A percentile compares a stretch with the other conserved stretches of the same genome.
Evolutionary conservation across 2,113 vertebrate species (phyloP).

Genomic region (Platysteira castanea): DNA sequence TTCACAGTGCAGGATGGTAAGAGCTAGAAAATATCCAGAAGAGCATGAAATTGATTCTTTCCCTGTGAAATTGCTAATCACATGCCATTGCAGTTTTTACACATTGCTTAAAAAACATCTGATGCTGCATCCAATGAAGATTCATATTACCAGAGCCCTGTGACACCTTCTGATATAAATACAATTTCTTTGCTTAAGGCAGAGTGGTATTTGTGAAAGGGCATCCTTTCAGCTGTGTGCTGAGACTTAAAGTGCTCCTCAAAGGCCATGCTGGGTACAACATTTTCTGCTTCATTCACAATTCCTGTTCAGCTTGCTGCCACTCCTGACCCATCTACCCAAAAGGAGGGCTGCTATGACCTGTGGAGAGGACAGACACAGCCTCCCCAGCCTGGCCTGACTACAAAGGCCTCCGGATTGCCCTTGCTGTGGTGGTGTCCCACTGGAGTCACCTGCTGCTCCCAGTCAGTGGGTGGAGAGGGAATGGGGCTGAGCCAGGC

Average conservation of each 20-base stretch:
- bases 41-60: background rate
- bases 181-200: background rate
- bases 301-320: background rate
- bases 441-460: background rate
- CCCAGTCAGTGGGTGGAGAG: background rate
- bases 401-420: background rate
- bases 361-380: background rate
- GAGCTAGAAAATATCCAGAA: background rate
- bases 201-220: background rate
- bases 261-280: background rate
- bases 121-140: background rate
- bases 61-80: background rate
- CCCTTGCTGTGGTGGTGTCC: background rate
- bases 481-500: background rate
- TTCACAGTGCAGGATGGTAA: background rate
- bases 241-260: background rate
- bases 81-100: background rate
- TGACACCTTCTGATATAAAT: background rate
- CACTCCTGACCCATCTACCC: rapidly evolving
- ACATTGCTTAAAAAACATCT: background rate
- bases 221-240: background rate
- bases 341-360: background rate
- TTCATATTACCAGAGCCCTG: background rate
- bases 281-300: background rate
- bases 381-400: background rate